phyloP scores from a whole-genome alignment of 2,113 vertebrate species.

The Sisor rabdophorus region DNA sequence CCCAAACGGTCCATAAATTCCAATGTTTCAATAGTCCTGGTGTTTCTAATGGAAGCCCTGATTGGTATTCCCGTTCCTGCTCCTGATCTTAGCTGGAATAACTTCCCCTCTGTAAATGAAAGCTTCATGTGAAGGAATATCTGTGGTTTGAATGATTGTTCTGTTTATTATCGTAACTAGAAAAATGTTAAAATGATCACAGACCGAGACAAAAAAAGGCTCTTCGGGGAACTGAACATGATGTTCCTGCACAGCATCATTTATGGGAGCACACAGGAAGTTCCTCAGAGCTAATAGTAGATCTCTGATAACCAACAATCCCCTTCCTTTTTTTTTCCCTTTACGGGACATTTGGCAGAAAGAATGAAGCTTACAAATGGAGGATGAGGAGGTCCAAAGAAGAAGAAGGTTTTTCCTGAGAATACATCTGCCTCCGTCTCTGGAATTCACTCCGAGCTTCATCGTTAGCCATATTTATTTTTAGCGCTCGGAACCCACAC shows the following conservation, averaged over 20 bases:
- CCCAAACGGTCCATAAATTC: background rate
- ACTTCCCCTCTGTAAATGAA: background rate
- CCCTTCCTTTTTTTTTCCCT: background rate
- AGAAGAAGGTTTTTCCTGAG: conserved; percentile 11
- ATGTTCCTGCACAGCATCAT: background rate
- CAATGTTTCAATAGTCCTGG: background rate
- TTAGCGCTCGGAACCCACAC: background rate
- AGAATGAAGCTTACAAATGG: too few species aligned
- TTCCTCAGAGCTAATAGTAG: background rate
- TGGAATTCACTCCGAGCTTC: background rate
- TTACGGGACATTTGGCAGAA: too few species aligned
- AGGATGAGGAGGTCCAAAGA: too few species aligned
- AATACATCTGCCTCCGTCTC: background rate
- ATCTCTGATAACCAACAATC: conserved; percentile 10
- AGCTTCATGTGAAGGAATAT: background rate
- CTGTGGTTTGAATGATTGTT: background rate
- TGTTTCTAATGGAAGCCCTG: background rate
- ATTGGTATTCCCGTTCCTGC: background rate
- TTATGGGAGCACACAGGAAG: background rate
- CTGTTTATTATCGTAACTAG: conserved; percentile 16
- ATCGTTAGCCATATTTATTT: background rate
- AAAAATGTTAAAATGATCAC: background rate
- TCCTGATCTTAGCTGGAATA: background rate
- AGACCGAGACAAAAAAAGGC: conserved; percentile 6
- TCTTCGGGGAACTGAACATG: background rate